Conservation (phyloP, 1,140 invertebrate species). For the Camponotus vicinus region DNA sequence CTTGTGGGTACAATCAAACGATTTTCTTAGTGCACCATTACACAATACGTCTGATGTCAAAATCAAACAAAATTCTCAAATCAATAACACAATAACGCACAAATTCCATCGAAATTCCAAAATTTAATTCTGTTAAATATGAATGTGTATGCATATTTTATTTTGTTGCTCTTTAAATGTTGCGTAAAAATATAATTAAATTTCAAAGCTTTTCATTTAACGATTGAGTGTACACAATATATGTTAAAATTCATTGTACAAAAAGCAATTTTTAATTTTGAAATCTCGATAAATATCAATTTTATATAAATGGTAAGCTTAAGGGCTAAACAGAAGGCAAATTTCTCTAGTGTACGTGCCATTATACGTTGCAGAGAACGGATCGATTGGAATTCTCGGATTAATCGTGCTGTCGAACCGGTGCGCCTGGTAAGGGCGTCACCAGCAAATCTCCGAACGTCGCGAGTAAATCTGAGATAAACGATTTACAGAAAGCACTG, state of each 20-base stretch:
- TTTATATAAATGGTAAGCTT: background rate
- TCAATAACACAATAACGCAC: background rate
- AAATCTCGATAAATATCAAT: background rate
- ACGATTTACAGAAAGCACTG: slow-evolving; percentile 34
- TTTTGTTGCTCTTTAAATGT: background rate
- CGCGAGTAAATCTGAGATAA: slow-evolving; percentile 60
- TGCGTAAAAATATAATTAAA: background rate
- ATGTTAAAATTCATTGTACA: background rate
- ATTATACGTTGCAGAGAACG: slow-evolving; percentile 13
- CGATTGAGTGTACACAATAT: no score
- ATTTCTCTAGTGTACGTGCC: slow-evolving; percentile 13
- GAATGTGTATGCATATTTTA: background rate
- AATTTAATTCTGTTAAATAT: background rate
- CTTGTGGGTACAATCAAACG: no score
- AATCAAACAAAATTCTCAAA: background rate
- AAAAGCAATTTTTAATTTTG: background rate
- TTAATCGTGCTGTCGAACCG: slow-evolving; percentile 39
- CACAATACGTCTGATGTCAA: background rate
- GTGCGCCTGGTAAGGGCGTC: slow-evolving; percentile 39
- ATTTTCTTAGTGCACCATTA: background rate
- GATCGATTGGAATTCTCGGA: slow-evolving; percentile 47
- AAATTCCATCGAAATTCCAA: background rate
- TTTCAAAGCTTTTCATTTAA: background rate
- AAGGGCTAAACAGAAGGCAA: background rate
- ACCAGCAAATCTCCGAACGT: slow-evolving; percentile 41